Percentiles rank a stretch among this genome's conserved stretches.
Evolutionary conservation across 2,113 vertebrate genomes (phyloP).

Genomic region (Butorides virescens): DNA sequence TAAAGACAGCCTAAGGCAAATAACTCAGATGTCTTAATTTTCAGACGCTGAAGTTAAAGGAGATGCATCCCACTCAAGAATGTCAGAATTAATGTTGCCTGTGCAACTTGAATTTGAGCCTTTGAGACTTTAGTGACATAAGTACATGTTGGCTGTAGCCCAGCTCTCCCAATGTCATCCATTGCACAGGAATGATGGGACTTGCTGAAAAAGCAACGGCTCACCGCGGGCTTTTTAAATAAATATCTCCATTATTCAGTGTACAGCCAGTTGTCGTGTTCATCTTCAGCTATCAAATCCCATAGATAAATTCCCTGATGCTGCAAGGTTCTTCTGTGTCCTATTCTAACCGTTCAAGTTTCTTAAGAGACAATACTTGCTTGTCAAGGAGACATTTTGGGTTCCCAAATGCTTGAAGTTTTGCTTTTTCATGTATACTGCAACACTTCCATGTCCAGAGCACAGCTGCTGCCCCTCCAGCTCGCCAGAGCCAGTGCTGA

Average conservation of each 20-base stretch:
- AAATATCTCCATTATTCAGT: neutral
- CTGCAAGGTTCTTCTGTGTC: neutral
- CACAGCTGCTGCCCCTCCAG: neutral
- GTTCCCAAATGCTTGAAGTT: neutral
- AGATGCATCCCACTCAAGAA: neutral
- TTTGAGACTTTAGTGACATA: neutral
- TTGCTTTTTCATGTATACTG: neutral
- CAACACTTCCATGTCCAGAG: neutral
- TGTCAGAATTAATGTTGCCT: neutral
- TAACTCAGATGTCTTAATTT: neutral
- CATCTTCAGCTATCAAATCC: neutral
- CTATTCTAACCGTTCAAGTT: neutral
- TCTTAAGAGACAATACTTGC: neutral
- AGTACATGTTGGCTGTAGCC: neutral
- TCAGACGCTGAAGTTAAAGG: neutral
- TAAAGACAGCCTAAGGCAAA: neutral
- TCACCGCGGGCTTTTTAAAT: neutral
- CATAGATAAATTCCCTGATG: neutral
- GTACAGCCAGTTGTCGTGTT: neutral
- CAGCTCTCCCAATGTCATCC: neutral
- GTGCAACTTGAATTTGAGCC: neutral
- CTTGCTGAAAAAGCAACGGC: neutral
- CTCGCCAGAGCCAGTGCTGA: neutral
- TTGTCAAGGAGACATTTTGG: neutral
- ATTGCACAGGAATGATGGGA: neutral